These are phyloP conservation scores for Periophthalmus modestus DNA, from an alignment of 2,113 vertebrate species.

Conservation along the genomic window DNA sequence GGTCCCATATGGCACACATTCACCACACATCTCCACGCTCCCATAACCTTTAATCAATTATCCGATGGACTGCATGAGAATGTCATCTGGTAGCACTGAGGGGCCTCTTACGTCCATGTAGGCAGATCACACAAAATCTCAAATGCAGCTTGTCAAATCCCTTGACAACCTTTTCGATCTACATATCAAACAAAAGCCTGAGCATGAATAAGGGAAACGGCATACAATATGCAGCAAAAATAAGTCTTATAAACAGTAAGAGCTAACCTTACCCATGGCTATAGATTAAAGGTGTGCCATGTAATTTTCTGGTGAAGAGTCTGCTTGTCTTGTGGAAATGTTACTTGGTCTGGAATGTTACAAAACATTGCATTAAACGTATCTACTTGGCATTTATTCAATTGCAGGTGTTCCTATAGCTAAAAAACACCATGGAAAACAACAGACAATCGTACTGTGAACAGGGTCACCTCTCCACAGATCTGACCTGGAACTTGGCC, in stretches of 20 bases:
- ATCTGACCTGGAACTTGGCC: too few relatives aligned
- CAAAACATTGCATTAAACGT: too few relatives aligned
- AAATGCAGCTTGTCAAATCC: constrained; percentile 15
- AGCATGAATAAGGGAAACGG: constrained; percentile 10
- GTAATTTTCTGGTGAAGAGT: too few relatives aligned
- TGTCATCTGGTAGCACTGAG: constrained; percentile 67
- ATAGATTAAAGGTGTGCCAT: neutral
- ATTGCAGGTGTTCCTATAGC: too few relatives aligned
- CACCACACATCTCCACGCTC: constrained; percentile 44
- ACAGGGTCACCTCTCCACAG: too few relatives aligned
- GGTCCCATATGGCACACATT: constrained; percentile 63
- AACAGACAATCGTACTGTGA: too few relatives aligned
- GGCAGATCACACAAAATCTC: constrained; percentile 41
- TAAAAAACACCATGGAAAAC: too few relatives aligned
- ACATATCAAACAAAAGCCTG: constrained; percentile 2
- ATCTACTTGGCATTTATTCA: too few relatives aligned
- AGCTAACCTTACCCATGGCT: neutral
- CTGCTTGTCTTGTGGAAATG: too few relatives aligned
- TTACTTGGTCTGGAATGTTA: neutral
- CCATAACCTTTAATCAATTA: constrained; percentile 73
- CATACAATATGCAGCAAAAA: neutral
- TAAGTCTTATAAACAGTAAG: neutral
- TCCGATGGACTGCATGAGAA: constrained; percentile 60
- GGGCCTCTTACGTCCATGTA: constrained; percentile 22
- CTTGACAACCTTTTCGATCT: constrained; percentile 21